Evolutionary conservation across 2,888 invertebrate species (phyloP), one percentile per base, ranked within the genome.

Genomic region (Doris montereyensis): DNA sequence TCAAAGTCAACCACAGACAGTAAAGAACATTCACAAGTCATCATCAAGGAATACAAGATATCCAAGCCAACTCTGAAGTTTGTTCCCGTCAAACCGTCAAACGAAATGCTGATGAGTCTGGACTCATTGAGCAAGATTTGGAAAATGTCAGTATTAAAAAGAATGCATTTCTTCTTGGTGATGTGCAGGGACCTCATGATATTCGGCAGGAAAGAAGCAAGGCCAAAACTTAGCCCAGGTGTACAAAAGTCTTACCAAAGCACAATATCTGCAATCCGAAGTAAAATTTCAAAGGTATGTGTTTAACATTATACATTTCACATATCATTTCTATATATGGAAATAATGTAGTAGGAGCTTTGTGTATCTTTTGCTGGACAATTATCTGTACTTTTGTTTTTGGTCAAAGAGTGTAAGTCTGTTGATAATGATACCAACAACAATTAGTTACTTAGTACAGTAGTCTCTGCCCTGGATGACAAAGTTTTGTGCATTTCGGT

Each of bases 41-140:
- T 85, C 21, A 81, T 88, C 3, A 85, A 83, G 76, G 77, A 85
- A 4, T 85, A 84, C 35, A 83, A 82, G 41, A 81, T 81, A 35
- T 80, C 76, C 8, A 82, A 82, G 17, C 65, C 84, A 5, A 75
- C 81, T n/a, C 86, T 87, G 17, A 85, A 80, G 75, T 89, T 89
- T 83, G 83, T 89, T 41, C 89, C 89, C 81, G 89, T 21, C 89
- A 89, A 78, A 84, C 87, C 24, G 58, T 85, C 34, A 82, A 79
- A n/a, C 75, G 68, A 28, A 78, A 68, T 65, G 34, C 30, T 1
- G 30, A 57, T 34, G 58, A 52, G 17, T n/a, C 57, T 2, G 4
- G 57, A 10, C 67, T 76, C 52, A 28, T 28, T 0, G 70, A 41
- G n/a, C 32, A 62, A 24, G 65, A n/a, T 2, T 75, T 34, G 10